Conservation (phyloP, 2,113 vertebrate genomes). For the Myiozetetes cayanensis region DNA sequence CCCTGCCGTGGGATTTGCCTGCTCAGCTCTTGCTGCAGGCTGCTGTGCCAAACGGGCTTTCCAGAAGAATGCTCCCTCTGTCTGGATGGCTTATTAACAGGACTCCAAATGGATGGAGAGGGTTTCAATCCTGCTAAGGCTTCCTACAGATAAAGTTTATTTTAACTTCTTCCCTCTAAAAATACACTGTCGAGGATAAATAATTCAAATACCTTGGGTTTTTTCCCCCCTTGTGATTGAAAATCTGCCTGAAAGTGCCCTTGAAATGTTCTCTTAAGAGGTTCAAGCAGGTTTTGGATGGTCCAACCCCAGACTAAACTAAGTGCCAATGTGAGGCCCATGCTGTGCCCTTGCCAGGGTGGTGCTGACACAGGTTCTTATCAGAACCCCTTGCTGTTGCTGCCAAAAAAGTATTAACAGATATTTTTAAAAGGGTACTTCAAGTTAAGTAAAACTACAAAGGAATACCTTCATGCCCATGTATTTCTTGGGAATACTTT, state of each 20-base stretch:
- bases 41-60: constrained; percentile 45
- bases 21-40: constrained; percentile 62
- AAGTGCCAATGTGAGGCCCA: neutral
- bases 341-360: neutral
- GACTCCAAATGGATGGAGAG: constrained; percentile 36
- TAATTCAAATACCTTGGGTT: constrained; percentile 38
- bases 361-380: neutral
- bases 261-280: constrained; percentile 4
- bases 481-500: neutral
- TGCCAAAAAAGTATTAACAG: neutral
- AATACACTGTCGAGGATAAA: constrained; percentile 50
- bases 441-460: neutral
- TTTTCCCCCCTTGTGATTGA: neutral
- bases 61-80: constrained; percentile 64
- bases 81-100: constrained; percentile 51
- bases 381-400: neutral
- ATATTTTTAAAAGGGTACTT: neutral
- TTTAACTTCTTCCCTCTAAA: constrained; percentile 69
- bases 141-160: constrained; percentile 73
- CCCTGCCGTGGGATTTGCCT: constrained; percentile 55
- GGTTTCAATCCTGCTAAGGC: constrained; percentile 63
- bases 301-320: neutral
- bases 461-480: neutral
- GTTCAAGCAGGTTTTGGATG: neutral
- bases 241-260: constrained; percentile 24